Percentiles rank a stretch among this genome's conserved stretches.
Conservation (phyloP, 2,888 invertebrate genomes). For the Enchytraeus crypticus region DNA sequence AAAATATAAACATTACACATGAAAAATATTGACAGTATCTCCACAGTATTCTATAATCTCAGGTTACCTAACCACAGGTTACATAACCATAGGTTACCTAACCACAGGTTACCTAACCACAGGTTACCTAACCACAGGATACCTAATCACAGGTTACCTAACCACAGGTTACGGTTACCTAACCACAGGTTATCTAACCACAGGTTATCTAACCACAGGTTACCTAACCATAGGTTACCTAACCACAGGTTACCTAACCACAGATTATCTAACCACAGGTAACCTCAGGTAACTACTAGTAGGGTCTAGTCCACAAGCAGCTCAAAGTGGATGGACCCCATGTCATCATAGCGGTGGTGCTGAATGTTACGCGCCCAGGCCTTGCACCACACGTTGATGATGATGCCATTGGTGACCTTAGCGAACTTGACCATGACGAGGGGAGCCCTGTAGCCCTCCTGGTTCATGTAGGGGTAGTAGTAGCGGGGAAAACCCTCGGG, state of each 20-base stretch:
- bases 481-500: constrained; percentile 58
- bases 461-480: constrained; percentile 51
- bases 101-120: no score
- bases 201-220: no score
- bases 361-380: constrained; percentile 34
- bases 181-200: no score
- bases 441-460: constrained; percentile 49
- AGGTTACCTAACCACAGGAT: no score
- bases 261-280: neutral
- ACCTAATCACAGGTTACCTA: no score
- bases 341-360: constrained; percentile 77
- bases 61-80: no score
- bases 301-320: constrained; percentile 72
- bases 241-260: neutral
- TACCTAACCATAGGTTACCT: no score
- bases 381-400: constrained; percentile 50
- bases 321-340: constrained; percentile 89
- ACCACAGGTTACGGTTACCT: no score
- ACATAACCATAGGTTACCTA: no score
- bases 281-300: neutral
- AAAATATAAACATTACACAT: no score
- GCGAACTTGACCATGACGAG: constrained; percentile 50
- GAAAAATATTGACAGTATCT: no score
- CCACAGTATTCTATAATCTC: no score
- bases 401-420: constrained; percentile 44